Percentiles rank a stretch among this genome's conserved stretches.
These are phyloP conservation scores for Sinocyclocheilus rhinocerous DNA, from an alignment of 2,113 vertebrate genomes.

Conservation along the genomic window DNA sequence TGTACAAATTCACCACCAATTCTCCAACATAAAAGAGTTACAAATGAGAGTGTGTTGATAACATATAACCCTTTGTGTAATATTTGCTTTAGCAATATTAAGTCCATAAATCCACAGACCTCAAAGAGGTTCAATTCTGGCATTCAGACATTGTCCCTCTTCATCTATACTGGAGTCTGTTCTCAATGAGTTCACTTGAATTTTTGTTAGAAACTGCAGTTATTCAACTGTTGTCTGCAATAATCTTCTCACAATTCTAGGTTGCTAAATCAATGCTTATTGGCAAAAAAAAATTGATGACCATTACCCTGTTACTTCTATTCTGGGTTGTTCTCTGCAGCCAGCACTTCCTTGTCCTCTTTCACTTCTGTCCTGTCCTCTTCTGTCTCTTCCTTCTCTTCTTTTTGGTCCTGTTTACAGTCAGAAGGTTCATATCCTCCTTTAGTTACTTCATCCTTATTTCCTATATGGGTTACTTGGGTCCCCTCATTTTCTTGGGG, in stretches of 20 bases:
- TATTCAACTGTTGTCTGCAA: not conserved
- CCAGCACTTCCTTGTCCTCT: slow-evolving; percentile 26
- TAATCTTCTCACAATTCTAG: not conserved
- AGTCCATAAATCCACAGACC: not conserved
- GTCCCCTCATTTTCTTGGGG: slow-evolving; percentile 31
- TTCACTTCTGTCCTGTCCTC: slow-evolving; percentile 33
- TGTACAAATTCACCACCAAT: not conserved
- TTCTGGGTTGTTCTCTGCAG: slow-evolving; percentile 36
- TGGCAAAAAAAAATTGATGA: not conserved
- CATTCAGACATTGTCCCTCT: not conserved
- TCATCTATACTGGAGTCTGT: not conserved
- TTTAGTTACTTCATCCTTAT: not conserved
- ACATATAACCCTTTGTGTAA: not conserved
- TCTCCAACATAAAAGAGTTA: not conserved
- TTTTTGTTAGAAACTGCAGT: not conserved
- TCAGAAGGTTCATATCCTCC: slow-evolving; percentile 40
- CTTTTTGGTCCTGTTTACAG: slow-evolving; percentile 28
- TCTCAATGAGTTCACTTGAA: too few relatives aligned
- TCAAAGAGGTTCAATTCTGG: not conserved
- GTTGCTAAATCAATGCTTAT: not conserved
- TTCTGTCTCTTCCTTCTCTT: slow-evolving; percentile 38
- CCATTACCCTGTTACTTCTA: slow-evolving; percentile 6
- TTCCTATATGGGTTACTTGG: not conserved
- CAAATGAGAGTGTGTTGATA: not conserved
- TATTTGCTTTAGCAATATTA: not conserved